A percentile compares a stretch with the other conserved stretches of the same genome.
Conservation (phyloP, 1,140 invertebrate genomes). For the Cryptotermes secundus region DNA sequence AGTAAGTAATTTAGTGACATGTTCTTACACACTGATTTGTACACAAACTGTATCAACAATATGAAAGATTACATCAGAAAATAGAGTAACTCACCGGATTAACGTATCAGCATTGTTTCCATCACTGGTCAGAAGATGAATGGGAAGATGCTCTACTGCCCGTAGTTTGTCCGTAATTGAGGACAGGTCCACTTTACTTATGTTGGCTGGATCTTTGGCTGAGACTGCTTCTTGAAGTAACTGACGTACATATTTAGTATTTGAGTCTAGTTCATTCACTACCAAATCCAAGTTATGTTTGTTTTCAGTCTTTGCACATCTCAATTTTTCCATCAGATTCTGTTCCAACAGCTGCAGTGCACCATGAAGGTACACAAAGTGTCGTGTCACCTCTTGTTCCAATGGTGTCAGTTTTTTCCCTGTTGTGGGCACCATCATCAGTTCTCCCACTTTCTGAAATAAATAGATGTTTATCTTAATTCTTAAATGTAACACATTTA, state of each 20-base stretch:
- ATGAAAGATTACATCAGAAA: neutral
- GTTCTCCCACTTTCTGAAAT: neutral
- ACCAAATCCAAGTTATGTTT: neutral
- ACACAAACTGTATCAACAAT: no score
- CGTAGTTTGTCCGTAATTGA: constrained; percentile 47
- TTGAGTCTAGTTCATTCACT: neutral
- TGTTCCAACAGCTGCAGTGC: constrained; percentile 46
- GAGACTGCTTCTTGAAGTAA: neutral
- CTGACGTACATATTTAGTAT: neutral
- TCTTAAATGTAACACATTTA: no score
- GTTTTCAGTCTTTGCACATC: neutral
- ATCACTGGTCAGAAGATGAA: constrained; percentile 41
- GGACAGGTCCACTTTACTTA: constrained; percentile 39
- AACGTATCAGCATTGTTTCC: neutral
- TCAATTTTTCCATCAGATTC: constrained; percentile 40
- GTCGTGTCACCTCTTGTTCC: constrained; percentile 42
- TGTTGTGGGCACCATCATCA: no score
- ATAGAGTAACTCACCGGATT: neutral
- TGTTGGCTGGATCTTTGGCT: neutral
- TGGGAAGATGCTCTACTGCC: constrained; percentile 46
- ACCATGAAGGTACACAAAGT: constrained; percentile 47
- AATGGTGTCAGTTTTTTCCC: neutral
- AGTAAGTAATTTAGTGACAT: no score
- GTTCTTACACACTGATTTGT: no score
- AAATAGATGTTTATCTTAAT: neutral